These are phyloP conservation scores for Collichthys lucidus DNA, from an alignment of 2,113 vertebrate species.

Conservation along the genomic window DNA sequence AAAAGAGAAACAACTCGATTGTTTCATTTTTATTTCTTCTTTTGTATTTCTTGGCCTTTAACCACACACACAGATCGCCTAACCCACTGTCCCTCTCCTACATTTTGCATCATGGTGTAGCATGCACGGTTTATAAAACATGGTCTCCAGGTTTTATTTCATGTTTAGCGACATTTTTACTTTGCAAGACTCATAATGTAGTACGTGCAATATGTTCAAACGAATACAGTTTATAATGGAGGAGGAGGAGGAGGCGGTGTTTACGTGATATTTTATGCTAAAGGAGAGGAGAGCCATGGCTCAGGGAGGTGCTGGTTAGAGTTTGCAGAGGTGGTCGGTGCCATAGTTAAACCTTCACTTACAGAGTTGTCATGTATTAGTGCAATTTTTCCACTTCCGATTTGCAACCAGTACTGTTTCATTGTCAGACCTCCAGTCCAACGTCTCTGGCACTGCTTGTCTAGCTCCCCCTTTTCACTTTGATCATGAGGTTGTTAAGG, in stretches of 20 bases:
- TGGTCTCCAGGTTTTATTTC: slow-evolving; percentile 49
- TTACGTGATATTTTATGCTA: slow-evolving; percentile 53
- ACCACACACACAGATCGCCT: slow-evolving; percentile 61
- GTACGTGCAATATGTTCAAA: slow-evolving; percentile 67
- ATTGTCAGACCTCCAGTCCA: slow-evolving; percentile 20
- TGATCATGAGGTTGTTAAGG: slow-evolving; percentile 41
- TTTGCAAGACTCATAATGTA: slow-evolving; percentile 61
- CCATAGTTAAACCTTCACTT: slow-evolving; percentile 38
- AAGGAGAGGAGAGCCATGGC: slow-evolving; percentile 50
- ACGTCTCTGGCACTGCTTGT: slow-evolving; percentile 33
- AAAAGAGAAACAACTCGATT: slow-evolving; percentile 63
- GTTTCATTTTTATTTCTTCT: slow-evolving; percentile 69
- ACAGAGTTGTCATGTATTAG: slow-evolving; percentile 34
- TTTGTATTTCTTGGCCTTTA: slow-evolving; percentile 77
- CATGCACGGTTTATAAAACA: slow-evolving; percentile 90
- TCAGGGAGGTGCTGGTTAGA: slow-evolving; percentile 62
- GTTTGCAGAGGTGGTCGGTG: slow-evolving; percentile 21
- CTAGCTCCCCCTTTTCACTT: slow-evolving; percentile 50
- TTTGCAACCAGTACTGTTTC: slow-evolving; percentile 9
- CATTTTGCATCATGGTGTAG: slow-evolving; percentile 82
- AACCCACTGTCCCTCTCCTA: slow-evolving; percentile 66
- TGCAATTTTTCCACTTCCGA: slow-evolving; percentile 23
- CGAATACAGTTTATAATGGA: slow-evolving; percentile 44
- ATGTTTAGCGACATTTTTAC: slow-evolving; percentile 69
- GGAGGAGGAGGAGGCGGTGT: slow-evolving; percentile 23